Base-by-base conservation (phyloP, 1,140 invertebrate genomes). In the Bilobella aurantiaca region DNA sequence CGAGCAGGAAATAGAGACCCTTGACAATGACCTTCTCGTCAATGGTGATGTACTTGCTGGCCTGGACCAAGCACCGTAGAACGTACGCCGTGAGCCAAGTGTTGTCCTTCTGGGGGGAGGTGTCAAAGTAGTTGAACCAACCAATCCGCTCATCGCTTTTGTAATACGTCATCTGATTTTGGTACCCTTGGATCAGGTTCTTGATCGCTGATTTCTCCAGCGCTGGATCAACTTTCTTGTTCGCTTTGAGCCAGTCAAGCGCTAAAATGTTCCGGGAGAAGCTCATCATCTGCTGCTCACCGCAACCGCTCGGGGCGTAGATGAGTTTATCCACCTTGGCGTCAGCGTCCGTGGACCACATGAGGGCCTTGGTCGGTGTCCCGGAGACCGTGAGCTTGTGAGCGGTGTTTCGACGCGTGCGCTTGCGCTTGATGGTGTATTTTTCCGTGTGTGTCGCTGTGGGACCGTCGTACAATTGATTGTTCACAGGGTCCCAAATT, bases 71-170 rank as follows among this genome's bases (percentile, higher is more conserved):
- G 34, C 92, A 91, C 69, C 91, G 86, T 0, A 87, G 85, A 0
- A 96, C 91, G 75, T 96, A 94, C 3, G 95, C 91, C 2, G 96
- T 98, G 66, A 98, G 81, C 94, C 93, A 99, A 23, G 92, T 90
- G 75, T 91, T 96, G 16, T 94, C 1, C 3, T 31, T 3, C 12
- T 14, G 25, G 27, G 57, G 3, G 27, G 21, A 5, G 12, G 27
- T 8, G 8, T 21, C 57, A 8, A 29, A 12, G 23, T 29, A 58
- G 2, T 58, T 29, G 23, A 58, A 58, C 5, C 25, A 58, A 3
- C 57, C 57, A 56, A 5, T 23, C 49, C 23, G 5, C 23, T 5
- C 8, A 58, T 58, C 21, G 30, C 3, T 28, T 14, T 56, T 42
- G 34, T 12, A 42, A 53, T 18, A 58, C 23, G 27, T 25, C 25